Conservation (phyloP, 2,797 vertebrate species). For the Vireo griseus region DNA sequence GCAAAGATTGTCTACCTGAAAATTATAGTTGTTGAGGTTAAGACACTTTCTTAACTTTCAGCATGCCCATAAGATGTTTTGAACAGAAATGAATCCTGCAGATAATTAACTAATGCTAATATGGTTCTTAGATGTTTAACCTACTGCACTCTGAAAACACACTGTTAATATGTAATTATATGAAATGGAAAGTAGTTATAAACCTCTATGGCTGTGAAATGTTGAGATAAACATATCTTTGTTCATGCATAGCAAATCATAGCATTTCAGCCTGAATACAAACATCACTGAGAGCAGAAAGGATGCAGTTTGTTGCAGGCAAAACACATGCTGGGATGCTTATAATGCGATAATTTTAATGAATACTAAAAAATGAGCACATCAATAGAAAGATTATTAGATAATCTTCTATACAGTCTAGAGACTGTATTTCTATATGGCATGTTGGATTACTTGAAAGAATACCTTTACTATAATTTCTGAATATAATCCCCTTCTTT, state of each 20-base stretch:
- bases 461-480: conserved; percentile 24
- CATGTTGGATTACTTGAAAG: conserved; percentile 12
- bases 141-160: conserved; percentile 38
- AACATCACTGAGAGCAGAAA: conserved; percentile 16
- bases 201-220: conserved; percentile 9
- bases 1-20: not conserved
- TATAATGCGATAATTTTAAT: conserved; percentile 13
- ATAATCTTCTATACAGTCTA: not conserved
- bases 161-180: conserved; percentile 17
- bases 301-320: conserved; percentile 53
- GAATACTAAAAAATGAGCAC: not conserved
- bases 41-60: not conserved
- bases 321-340: conserved; percentile 63
- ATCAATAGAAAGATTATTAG: not conserved
- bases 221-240: conserved; percentile 9
- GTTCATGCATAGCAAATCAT: conserved; percentile 57
- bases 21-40: not conserved
- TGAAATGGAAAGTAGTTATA: conserved; percentile 41
- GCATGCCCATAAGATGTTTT: conserved; percentile 37
- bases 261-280: conserved; percentile 34
- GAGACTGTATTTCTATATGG: not conserved
- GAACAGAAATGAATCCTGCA: conserved; percentile 45
- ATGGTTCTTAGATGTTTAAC: conserved; percentile 29
- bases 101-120: conserved; percentile 39
- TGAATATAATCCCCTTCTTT: not conserved